Conservation (phyloP, 2,888 invertebrate species). For the Linyphia triangularis region DNA sequence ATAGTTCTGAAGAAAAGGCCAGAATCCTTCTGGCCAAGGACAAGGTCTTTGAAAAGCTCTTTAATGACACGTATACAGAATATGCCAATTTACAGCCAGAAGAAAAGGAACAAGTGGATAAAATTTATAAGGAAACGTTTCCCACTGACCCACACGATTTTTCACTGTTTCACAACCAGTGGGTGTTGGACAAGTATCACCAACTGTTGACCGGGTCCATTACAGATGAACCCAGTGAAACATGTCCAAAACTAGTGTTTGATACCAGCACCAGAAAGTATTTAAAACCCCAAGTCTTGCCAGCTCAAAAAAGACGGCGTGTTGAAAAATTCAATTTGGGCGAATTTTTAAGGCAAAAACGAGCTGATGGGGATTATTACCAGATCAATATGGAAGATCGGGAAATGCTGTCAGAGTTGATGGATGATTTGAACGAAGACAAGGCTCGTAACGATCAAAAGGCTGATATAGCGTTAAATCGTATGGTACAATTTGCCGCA, state of each 20-base stretch:
- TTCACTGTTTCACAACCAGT: neutral
- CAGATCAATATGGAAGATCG: neutral
- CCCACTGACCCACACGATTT: neutral
- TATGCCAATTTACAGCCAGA: neutral
- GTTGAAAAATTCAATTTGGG: neutral
- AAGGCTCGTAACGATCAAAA: neutral
- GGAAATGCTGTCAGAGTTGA: neutral
- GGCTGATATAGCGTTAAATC: neutral
- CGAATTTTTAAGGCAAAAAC: slow-evolving; percentile 5
- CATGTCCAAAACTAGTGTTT: neutral
- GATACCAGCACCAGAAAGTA: neutral
- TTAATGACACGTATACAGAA: neutral
- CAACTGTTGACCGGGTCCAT: neutral
- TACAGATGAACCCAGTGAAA: neutral
- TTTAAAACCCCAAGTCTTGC: neutral
- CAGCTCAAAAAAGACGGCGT: neutral
- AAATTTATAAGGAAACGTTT: neutral
- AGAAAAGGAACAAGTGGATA: neutral
- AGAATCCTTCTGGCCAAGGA: neutral
- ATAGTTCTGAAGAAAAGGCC: neutral
- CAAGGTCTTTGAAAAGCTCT: neutral
- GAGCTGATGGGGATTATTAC: neutral
- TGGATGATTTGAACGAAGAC: slow-evolving; percentile 1
- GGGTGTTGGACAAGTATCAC: too few relatives aligned
- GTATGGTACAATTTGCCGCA: neutral